Percentiles rank a stretch among this genome's conserved stretches.
Conservation (phyloP, 2,797 vertebrate species). For the Rhinophrynus dorsalis region DNA sequence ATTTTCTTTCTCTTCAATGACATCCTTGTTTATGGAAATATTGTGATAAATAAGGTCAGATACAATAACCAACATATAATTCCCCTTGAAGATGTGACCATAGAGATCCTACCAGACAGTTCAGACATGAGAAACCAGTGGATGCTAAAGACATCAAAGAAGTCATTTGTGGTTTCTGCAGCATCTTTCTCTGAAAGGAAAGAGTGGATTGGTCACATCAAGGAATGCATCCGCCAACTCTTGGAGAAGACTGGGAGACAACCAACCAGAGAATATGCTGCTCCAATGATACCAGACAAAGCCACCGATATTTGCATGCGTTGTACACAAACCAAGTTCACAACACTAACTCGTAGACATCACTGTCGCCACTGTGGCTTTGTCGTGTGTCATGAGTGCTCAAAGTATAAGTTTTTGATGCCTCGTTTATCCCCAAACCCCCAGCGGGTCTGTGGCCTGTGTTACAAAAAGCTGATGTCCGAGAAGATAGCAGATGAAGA, state of each 20-base stretch:
- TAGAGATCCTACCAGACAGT: conserved; percentile 78
- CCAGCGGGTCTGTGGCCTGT: conserved; percentile 76
- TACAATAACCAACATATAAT: conserved; percentile 83
- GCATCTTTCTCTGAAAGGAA: conserved; percentile 74
- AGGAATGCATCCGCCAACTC: conserved; percentile 68
- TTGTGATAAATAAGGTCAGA: conserved; percentile 77
- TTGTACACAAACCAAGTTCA: conserved; percentile 79
- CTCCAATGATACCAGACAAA: conserved; percentile 83
- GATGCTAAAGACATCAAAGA: conserved; percentile 85
- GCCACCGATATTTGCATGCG: conserved; percentile 88
- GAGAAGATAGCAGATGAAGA: conserved; percentile 55
- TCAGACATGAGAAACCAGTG: conserved; percentile 78
- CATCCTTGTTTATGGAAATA: conserved; percentile 86
- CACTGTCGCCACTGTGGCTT: conserved; percentile 92
- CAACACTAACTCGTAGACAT: conserved; percentile 73
- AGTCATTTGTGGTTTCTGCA: conserved; percentile 87
- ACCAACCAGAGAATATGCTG: conserved; percentile 66
- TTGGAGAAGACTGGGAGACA: conserved; percentile 58
- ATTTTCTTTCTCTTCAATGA: conserved; percentile 91
- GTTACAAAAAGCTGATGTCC: conserved; percentile 63
- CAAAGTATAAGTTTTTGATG: conserved; percentile 74
- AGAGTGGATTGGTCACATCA: conserved; percentile 85
- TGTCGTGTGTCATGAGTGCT: conserved; percentile 84
- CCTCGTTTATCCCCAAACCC: conserved; percentile 73
- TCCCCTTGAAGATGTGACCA: conserved; percentile 77